Conservation (phyloP, 2,797 vertebrate species). For the Acanthornis magna region DNA sequence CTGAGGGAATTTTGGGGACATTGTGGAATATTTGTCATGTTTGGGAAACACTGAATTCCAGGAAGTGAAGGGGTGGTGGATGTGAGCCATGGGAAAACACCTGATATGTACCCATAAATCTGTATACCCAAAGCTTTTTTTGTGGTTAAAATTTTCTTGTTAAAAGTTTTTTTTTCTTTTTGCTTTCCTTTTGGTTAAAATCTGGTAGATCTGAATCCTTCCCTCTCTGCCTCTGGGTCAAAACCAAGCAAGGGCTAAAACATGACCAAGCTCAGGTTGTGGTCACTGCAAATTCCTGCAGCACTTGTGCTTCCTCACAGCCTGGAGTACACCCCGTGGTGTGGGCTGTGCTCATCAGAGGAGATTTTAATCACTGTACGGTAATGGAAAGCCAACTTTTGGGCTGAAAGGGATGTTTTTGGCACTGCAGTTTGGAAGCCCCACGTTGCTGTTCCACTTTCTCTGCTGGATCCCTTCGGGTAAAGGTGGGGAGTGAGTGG, state of each 20-base stretch:
- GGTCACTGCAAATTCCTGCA: background rate
- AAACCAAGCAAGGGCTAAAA: background rate
- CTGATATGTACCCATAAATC: background rate
- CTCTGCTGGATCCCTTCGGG: background rate
- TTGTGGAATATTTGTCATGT: background rate
- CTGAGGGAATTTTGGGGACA: rapidly evolving
- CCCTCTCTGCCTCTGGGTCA: background rate
- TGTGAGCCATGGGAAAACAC: background rate
- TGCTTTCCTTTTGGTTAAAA: background rate
- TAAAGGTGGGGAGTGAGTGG: background rate
- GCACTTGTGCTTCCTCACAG: background rate
- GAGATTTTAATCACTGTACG: background rate
- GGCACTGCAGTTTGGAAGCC: too few relatives aligned
- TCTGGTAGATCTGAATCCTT: background rate
- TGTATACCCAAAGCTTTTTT: background rate
- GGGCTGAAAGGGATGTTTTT: background rate
- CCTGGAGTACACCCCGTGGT: background rate
- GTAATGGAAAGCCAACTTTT: background rate
- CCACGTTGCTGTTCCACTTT: too few relatives aligned
- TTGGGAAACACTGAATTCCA: background rate
- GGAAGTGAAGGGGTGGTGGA: background rate
- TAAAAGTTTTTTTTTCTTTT: too few relatives aligned
- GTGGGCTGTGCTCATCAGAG: background rate
- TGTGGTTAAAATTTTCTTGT: background rate
- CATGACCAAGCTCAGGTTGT: background rate